Evolutionary conservation across 2,888 invertebrate species (phyloP).

Genomic region (Chromoteleia sp.): DNA sequence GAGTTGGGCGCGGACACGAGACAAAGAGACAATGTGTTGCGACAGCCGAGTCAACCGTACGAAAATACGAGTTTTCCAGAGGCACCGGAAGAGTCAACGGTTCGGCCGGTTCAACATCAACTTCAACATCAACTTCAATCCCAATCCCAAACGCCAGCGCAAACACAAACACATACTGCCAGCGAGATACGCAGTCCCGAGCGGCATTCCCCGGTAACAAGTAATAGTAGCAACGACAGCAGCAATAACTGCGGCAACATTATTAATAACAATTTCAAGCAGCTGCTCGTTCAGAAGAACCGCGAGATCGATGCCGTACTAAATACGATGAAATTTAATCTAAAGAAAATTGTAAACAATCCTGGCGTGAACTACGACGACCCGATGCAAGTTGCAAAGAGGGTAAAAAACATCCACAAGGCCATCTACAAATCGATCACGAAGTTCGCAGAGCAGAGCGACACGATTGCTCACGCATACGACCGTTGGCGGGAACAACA

Average conservation of each 20-base stretch:
- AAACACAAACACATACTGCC: no score
- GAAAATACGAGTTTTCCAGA: no score
- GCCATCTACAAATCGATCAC: constrained; percentile 42
- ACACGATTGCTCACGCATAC: constrained; percentile 24
- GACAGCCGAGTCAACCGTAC: no score
- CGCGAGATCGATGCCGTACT: constrained; percentile 76
- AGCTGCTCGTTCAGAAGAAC: constrained; percentile 73
- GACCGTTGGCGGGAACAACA: constrained; percentile 39
- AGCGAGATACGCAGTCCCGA: constrained; percentile 24
- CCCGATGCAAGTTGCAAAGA: neutral
- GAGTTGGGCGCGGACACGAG: no score
- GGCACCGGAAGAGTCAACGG: no score
- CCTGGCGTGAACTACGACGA: constrained; percentile 51
- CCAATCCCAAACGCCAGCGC: no score
- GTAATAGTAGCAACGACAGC: neutral
- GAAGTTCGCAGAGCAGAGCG: constrained; percentile 58
- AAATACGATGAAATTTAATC: constrained; percentile 71
- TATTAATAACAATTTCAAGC: constrained; percentile 68
- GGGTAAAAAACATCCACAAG: constrained; percentile 40
- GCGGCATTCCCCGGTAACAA: neutral
- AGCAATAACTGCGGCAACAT: neutral
- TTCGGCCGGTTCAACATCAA: no score
- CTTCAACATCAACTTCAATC: no score
- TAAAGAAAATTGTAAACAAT: constrained; percentile 62
- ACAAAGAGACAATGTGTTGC: no score